phyloP scores from a whole-genome alignment of 2,113 vertebrate species.

The Nibea albiflora region DNA sequence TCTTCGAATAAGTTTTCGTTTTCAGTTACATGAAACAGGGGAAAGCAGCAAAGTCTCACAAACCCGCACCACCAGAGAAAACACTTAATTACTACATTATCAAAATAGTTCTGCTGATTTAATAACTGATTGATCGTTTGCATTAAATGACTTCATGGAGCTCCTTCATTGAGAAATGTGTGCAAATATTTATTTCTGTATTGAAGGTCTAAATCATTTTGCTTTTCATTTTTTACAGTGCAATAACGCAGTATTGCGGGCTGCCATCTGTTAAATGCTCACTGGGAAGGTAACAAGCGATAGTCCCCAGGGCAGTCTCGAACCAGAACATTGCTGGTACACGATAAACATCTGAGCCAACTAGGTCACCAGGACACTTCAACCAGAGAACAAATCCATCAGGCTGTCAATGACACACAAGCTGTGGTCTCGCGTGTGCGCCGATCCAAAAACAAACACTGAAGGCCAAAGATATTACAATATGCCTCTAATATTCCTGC shows the following conservation, averaged over 20 bases:
- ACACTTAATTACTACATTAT: too few species aligned
- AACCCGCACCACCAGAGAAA: too few species aligned
- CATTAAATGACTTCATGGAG: too few species aligned
- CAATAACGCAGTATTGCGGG: not conserved
- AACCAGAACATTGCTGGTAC: conserved; percentile 67
- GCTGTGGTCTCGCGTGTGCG: not conserved
- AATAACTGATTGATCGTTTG: too few species aligned
- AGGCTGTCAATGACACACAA: conserved; percentile 43
- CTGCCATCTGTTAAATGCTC: conserved; percentile 70
- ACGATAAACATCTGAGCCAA: conserved; percentile 72
- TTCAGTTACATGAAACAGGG: too few species aligned
- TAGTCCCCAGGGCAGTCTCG: conserved; percentile 55
- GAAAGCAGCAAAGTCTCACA: too few species aligned
- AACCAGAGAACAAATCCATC: conserved; percentile 60
- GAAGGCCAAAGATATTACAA: conserved; percentile 11
- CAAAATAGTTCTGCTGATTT: too few species aligned
- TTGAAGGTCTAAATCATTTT: not conserved
- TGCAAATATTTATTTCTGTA: not conserved
- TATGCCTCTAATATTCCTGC: not conserved
- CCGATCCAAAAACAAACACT: not conserved
- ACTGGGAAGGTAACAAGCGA: conserved; percentile 59
- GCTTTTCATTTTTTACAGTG: not conserved
- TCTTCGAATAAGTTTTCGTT: too few species aligned
- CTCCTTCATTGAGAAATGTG: not conserved
- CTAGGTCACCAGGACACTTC: conserved; percentile 68